A percentile compares a stretch with the other conserved stretches of the same genome.
Conservation (phyloP, 2,113 vertebrate genomes). For the Anoura caudifer region DNA sequence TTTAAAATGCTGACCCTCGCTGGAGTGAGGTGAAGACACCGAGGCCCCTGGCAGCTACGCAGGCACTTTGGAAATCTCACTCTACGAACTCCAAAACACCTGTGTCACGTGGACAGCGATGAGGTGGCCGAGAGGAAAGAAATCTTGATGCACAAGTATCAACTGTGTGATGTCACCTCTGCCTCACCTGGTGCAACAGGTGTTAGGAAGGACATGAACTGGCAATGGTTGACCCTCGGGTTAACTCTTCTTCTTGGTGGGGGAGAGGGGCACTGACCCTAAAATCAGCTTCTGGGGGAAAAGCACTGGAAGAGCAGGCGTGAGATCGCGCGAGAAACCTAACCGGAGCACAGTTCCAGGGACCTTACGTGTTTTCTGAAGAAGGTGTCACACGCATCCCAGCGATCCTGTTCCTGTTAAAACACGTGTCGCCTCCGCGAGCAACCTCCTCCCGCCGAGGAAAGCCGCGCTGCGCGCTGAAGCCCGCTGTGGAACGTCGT, state of each 20-base stretch:
- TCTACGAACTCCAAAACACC: neutral
- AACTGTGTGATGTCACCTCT: accelerated
- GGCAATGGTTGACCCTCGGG: neutral
- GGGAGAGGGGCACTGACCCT: neutral
- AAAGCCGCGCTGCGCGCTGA: neutral
- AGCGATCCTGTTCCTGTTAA: too few relatives aligned
- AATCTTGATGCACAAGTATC: too few relatives aligned
- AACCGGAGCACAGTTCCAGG: neutral
- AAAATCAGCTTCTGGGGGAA: neutral
- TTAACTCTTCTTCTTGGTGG: neutral
- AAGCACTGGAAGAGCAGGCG: neutral
- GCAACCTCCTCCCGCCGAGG: neutral
- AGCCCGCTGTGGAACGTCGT: accelerated
- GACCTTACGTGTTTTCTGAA: neutral
- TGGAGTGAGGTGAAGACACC: neutral
- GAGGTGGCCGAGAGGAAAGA: neutral
- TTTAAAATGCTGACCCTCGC: neutral
- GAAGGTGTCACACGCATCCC: neutral
- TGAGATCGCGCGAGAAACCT: neutral
- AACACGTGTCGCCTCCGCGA: neutral
- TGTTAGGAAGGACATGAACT: neutral
- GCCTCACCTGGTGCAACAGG: neutral
- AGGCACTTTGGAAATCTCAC: neutral
- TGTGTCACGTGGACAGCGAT: neutral
- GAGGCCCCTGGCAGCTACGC: neutral